A percentile compares a stretch with the other conserved stretches of the same genome.
Evolutionary conservation across 1,140 invertebrate species (phyloP).

Genomic region (Cecropterus lyciades): DNA sequence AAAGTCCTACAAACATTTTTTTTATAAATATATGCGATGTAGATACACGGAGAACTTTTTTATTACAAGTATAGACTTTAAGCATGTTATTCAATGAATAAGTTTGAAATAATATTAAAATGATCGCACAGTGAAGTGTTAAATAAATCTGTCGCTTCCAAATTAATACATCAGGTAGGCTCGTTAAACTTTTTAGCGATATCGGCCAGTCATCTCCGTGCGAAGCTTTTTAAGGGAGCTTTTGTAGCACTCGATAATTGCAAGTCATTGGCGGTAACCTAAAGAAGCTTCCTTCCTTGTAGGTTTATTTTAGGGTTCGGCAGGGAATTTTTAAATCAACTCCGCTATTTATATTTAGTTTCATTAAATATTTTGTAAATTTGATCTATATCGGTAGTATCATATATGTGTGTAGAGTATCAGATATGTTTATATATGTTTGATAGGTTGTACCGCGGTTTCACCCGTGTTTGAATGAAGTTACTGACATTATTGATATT

Average conservation of each 20-base stretch:
- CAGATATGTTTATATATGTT: no score
- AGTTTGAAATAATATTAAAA: neutral
- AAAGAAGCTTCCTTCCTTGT: slow-evolving; percentile 64
- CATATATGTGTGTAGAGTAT: no score
- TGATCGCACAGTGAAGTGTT: slow-evolving; percentile 14
- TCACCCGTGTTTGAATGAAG: no score
- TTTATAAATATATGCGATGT: no score
- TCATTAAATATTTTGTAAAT: no score
- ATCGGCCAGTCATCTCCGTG: slow-evolving; percentile 53
- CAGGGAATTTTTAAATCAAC: neutral
- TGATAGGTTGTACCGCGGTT: no score
- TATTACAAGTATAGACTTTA: no score
- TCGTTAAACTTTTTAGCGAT: slow-evolving; percentile 61
- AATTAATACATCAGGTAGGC: slow-evolving; percentile 68
- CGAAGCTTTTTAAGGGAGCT: slow-evolving; percentile 48
- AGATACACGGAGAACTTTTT: no score
- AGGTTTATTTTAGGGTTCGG: slow-evolving; percentile 43
- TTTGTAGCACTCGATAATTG: slow-evolving; percentile 51
- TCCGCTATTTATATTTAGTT: neutral
- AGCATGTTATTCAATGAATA: neutral
- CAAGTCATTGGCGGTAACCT: slow-evolving; percentile 67
- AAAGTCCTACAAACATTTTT: no score
- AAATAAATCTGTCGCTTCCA: slow-evolving; percentile 50
- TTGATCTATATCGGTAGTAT: no score
- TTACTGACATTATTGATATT: no score